Evolutionary conservation across 2,113 vertebrate genomes (phyloP).

Genomic region (Podocnemis expansa): DNA sequence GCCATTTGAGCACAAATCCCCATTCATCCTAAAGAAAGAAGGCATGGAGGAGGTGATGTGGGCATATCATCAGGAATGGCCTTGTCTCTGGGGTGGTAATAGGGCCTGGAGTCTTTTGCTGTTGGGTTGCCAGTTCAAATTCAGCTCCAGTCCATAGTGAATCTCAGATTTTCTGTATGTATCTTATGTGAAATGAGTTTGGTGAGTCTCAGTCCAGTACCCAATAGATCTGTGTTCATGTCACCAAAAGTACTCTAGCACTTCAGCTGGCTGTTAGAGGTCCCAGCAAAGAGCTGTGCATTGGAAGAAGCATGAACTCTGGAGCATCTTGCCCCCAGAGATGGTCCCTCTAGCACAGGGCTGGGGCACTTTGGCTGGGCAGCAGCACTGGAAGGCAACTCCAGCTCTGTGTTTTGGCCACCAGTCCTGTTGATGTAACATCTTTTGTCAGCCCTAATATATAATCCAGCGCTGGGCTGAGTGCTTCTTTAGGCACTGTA

Average conservation of each 20-base stretch:
- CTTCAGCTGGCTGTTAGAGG: not conserved
- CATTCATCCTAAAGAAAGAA: not conserved
- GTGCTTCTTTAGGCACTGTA: accelerated
- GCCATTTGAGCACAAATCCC: accelerated
- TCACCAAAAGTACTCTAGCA: not conserved
- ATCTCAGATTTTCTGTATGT: not conserved
- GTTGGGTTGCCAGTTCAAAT: not conserved
- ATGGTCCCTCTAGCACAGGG: not conserved
- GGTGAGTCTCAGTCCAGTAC: not conserved
- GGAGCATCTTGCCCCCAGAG: not conserved
- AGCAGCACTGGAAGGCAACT: not conserved
- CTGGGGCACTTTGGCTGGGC: not conserved
- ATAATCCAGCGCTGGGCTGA: accelerated
- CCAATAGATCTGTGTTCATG: not conserved
- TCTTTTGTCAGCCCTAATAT: not conserved
- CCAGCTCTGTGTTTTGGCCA: not conserved
- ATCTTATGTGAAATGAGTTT: not conserved
- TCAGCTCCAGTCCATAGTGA: accelerated
- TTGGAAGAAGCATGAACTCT: not conserved
- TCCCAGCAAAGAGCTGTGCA: not conserved
- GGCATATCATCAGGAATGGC: not conserved
- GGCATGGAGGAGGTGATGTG: not conserved
- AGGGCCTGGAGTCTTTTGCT: accelerated
- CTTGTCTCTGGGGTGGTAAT: not conserved
- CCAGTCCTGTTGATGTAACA: not conserved